Evolutionary conservation across 1,140 invertebrate genomes (phyloP).

Genomic region (Bombyx mandarina): DNA sequence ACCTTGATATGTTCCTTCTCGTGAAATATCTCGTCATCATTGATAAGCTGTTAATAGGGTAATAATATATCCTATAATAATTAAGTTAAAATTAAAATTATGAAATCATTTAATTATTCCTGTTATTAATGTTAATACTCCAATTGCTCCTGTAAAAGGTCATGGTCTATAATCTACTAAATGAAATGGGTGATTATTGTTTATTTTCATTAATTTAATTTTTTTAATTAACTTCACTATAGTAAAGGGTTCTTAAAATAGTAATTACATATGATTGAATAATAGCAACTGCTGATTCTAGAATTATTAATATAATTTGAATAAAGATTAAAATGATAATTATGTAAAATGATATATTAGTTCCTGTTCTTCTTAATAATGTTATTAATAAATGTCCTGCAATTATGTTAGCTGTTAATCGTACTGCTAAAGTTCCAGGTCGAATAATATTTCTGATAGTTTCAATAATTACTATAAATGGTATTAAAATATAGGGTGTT

Average conservation of each 20-base stretch:
- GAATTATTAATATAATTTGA: neutral
- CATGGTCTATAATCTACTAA: conserved; percentile 11
- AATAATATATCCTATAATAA: conserved; percentile 9
- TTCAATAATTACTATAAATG: conserved; percentile 73
- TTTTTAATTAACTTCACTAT: conserved; percentile 4
- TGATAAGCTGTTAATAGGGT: conserved; percentile 6
- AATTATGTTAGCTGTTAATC: conserved; percentile 68
- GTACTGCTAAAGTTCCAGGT: conserved; percentile 74
- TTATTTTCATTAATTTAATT: conserved; percentile 9
- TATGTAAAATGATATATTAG: neutral
- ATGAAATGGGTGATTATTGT: conserved; percentile 7
- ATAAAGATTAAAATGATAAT: neutral
- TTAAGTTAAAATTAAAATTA: conserved; percentile 9
- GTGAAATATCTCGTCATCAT: conserved; percentile 9
- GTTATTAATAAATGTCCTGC: neutral
- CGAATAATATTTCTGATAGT: conserved; percentile 74
- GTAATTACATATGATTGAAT: neutral
- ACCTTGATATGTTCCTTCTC: too few species aligned
- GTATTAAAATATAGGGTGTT: conserved; percentile 49
- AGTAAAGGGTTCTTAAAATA: neutral
- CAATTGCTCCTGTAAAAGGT: conserved; percentile 8
- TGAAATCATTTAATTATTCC: conserved; percentile 10
- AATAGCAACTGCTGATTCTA: neutral
- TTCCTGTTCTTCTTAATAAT: neutral
- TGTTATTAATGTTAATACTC: conserved; percentile 6